Conservation (phyloP, 1,140 invertebrate genomes). For the Aphis gossypii region DNA sequence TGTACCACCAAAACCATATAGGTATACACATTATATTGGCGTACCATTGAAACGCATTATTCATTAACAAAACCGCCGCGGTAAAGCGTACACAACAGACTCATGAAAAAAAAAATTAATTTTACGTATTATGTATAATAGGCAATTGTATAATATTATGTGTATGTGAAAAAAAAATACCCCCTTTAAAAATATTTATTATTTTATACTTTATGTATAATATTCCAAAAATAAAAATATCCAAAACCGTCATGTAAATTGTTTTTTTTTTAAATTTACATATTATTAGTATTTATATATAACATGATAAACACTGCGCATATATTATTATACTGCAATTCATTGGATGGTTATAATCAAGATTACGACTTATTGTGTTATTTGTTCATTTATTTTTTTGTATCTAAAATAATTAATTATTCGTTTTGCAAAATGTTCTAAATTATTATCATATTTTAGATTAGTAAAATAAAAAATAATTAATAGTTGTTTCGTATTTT, state of each 20-base stretch:
- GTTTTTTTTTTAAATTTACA: neutral
- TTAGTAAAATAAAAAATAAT: neutral
- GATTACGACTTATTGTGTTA: neutral
- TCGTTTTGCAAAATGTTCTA: neutral
- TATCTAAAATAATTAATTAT: no score
- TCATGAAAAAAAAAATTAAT: neutral
- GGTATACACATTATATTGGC: neutral
- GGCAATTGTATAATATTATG: neutral
- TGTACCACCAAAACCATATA: conserved; percentile 18
- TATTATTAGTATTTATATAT: neutral
- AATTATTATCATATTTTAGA: neutral
- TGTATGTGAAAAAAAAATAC: neutral
- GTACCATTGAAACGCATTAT: neutral
- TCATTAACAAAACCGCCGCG: neutral
- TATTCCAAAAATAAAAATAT: conserved; percentile 4
- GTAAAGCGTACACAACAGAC: neutral
- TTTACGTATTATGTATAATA: neutral
- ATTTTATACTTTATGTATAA: neutral
- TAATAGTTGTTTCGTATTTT: neutral
- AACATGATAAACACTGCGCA: neutral
- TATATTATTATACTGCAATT: neutral
- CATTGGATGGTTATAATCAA: neutral
- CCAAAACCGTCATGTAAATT: neutral
- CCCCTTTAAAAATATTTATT: neutral
- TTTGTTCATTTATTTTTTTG: neutral